Percentiles rank a stretch among this genome's conserved stretches.
phyloP scores from a whole-genome alignment of 2,797 vertebrate genomes.

The Antrozous pallidus region DNA sequence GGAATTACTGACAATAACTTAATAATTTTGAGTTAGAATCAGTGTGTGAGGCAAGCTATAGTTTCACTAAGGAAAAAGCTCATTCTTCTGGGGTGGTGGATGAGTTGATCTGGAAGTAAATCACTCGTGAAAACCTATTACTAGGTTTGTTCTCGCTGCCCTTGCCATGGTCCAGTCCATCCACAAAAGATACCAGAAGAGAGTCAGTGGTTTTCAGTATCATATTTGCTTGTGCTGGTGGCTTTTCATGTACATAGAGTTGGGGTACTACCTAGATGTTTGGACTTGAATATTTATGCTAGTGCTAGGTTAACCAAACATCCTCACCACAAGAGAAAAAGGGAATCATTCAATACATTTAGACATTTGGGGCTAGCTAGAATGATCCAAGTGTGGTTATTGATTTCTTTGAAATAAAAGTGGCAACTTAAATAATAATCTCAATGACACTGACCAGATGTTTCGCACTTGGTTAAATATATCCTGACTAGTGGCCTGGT shows the following conservation, averaged over 20 bases:
- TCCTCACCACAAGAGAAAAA: not conserved
- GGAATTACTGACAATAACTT: no score
- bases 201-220: not conserved
- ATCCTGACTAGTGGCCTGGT: slow-evolving; percentile 53
- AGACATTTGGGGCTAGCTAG: not conserved
- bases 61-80: not conserved
- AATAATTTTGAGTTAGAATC: no score
- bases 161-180: not conserved
- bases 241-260: not conserved
- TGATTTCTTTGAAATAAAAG: slow-evolving; percentile 38
- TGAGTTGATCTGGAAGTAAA: not conserved
- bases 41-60: not conserved
- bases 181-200: not conserved
- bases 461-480: slow-evolving; percentile 38
- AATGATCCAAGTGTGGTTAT: not conserved
- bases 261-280: not conserved
- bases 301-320: not conserved
- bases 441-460: slow-evolving; percentile 40
- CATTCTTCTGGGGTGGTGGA: not conserved
- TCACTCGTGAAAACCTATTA: not conserved
- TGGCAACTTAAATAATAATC: slow-evolving; percentile 30
- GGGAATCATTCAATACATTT: not conserved
- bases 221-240: not conserved
- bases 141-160: not conserved
- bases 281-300: not conserved